Evolutionary conservation across 2,888 invertebrate genomes (phyloP).

Genomic region (Cataglyphis altisquamis): DNA sequence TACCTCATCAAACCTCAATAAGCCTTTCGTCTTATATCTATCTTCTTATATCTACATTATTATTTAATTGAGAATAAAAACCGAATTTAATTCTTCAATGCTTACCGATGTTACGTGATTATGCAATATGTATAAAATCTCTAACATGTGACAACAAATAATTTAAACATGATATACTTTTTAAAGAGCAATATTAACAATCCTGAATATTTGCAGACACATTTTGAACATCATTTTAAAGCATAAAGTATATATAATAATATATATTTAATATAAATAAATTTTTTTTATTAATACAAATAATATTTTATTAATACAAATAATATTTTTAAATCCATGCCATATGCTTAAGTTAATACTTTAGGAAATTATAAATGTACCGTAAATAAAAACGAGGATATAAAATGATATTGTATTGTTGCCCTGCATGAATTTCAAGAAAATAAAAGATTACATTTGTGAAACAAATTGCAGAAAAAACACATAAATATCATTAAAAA

Average conservation of each 20-base stretch:
- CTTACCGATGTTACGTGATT: not conserved
- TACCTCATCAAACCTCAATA: no score
- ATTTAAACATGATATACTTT: not conserved
- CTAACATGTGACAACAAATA: not conserved
- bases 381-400: not conserved
- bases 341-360: constrained; percentile 7
- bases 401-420: not conserved
- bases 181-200: not conserved
- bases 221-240: not conserved
- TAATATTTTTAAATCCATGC: not conserved
- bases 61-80: not conserved
- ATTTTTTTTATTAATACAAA: no score
- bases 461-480: not conserved
- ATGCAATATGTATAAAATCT: not conserved
- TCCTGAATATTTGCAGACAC: not conserved
- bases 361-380: not conserved
- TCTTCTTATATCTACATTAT: no score
- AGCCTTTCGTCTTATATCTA: no score
- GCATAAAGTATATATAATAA: not conserved
- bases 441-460: not conserved
- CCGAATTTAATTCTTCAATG: not conserved
- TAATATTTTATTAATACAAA: no score
- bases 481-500: not conserved
- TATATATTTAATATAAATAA: no score
- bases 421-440: not conserved